Base-by-base conservation (phyloP, 2,113 vertebrate species). In the Hemiprocne comata region DNA sequence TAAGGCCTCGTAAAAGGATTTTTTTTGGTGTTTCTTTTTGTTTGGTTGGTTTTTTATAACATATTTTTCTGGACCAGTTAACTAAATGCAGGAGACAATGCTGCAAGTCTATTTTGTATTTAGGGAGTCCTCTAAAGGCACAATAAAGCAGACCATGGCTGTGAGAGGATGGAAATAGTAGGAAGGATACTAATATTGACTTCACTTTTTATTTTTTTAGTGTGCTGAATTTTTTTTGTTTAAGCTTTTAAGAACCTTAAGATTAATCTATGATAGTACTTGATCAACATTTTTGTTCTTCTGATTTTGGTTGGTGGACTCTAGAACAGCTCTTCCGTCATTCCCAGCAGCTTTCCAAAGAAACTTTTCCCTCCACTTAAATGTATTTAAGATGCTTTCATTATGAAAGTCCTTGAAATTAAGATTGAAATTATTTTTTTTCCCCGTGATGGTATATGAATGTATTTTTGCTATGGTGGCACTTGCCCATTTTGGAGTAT, bases 1-100 rank as follows among this genome's bases (percentile, higher is more conserved):
- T 64, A 36, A 62, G 80, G 67, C 46, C 54, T 87, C 94, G n/a
- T 77, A 71, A 28, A 96, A 87, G n/a, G 85, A 33, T 70, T 93
- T 54, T 93, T 54, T 36, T 28, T 58, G 36, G 15, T 77, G 50
- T 36, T 86, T 91, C 4, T 55, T 82, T 55, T 85, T 78, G 40
- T 67, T 65, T 26, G 26, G 4, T 57, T 62, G 11, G 2, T 2
- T 17, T 28, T 73, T 74, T 10, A 4, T 44, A 40, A 69, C 50
- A 73, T 11, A 7, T 31, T 46, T 76, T 94, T 72, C 44, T 91
- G 55, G 23, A 11, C 29, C 29, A 2, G 21, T 18, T 54, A 74
- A 29, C 44, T 54, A 36, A 75, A 57, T 31, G 25, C 31, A 65
- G 46, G n/a, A 54, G 6, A 54, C 58, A 46, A 20, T 53, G 42